Base-by-base conservation (phyloP, 2,797 vertebrate species). In the Nyctalus aviator region DNA sequence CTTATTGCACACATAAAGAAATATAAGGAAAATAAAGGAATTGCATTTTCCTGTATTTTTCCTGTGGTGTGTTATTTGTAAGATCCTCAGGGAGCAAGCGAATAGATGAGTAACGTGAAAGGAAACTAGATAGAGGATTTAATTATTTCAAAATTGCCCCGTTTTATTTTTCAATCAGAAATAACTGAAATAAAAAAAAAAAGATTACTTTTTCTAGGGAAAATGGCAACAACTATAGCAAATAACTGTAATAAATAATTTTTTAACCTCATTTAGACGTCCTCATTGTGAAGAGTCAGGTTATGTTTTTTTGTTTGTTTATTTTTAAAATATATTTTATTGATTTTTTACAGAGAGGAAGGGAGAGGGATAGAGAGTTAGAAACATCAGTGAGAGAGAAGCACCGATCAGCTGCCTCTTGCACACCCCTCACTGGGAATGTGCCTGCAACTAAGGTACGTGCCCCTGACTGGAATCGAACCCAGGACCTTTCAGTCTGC, bases 71-170 rank as follows among this genome's bases (percentile, higher is more conserved):
- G 35, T 76, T 85, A 59, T 93, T 93, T 94, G 88, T 15, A 79
- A 81, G 55, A 75, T 91, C 89, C 73, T 83, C 12, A n/a, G 92
- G 82, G 91, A 91, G 50, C 48, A 46, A 87, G 96, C 77, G 25
- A 84, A 79, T 41, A 90, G 77, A 73, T 84, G 85, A 94, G 57
- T 73, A 86, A 90, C 30, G 25, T 55, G 48, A 91, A 94, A 90
- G 20, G 90, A 90, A 90, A 72, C 69, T 62, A 64, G 82, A 44
- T 44, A 90, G 81, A 91, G 44, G 53, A 95, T 97, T 96, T 95
- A 95, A 94, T 96, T 96, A 95, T 93, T 97, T 93, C 83, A 75
- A 83, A 92, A 87, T 81, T 90, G 37, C 27, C 72, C 12, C 18
- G 3, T n/a, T 94, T 79, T 53, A 68, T 76, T 83, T 68, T 1